Evolutionary conservation across 2,888 invertebrate genomes (phyloP).

Genomic region (Limulus polyphemus): DNA sequence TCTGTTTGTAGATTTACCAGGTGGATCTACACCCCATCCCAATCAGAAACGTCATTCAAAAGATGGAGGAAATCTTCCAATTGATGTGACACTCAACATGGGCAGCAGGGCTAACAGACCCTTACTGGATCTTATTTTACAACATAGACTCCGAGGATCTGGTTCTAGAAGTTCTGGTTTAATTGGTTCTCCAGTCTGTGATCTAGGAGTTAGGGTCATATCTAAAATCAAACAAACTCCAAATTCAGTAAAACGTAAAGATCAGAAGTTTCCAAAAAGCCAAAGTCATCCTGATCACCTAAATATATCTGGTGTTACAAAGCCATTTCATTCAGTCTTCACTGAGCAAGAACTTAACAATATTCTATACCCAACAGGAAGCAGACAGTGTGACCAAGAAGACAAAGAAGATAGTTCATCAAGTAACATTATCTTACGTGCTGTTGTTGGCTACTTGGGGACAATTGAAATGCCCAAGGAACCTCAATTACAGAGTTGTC

Average conservation of each 20-base stretch:
- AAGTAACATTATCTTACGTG: slow-evolving; percentile 31
- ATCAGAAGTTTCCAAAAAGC: slow-evolving; percentile 14
- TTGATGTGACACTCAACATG: slow-evolving; percentile 8
- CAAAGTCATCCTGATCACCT: slow-evolving; percentile 16
- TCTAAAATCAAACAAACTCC: slow-evolving; percentile 11
- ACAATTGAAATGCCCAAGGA: slow-evolving; percentile 80
- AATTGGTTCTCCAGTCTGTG: slow-evolving; percentile 1
- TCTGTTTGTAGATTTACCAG: slow-evolving; percentile 35
- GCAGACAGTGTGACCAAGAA: slow-evolving; percentile 1
- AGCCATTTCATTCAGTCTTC: slow-evolving; percentile 24
- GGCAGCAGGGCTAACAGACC: slow-evolving; percentile 18
- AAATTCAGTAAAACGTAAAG: slow-evolving; percentile 12
- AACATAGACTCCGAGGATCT: slow-evolving; percentile 20
- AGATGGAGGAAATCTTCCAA: slow-evolving; percentile 4
- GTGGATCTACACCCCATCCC: slow-evolving; percentile 9
- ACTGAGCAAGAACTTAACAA: slow-evolving; percentile 31
- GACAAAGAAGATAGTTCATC: slow-evolving; percentile 7
- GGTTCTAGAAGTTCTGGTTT: slow-evolving; percentile 6
- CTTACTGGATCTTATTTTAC: slow-evolving; percentile 22
- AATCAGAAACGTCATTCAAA: slow-evolving; percentile 8
- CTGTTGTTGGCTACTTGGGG: slow-evolving; percentile 84
- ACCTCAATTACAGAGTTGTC: slow-evolving; percentile 33
- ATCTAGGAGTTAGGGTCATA: neutral
- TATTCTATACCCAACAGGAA: slow-evolving; percentile 29
- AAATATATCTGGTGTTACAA: slow-evolving; percentile 11